A percentile compares a stretch with the other conserved stretches of the same genome.
phyloP scores from a whole-genome alignment of 2,113 vertebrate genomes.

The cat (Felis catus) region F.catus_Fca126_mat1.0 CM031420.1:116482001-116482500 shows the following conservation, averaged over 20 bases:
- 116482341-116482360: neutral
- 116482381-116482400: neutral
- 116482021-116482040: neutral
- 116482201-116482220: neutral
- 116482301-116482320: constrained; percentile 64
- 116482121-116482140: neutral
- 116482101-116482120: neutral
- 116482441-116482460: constrained; percentile 1
- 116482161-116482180: too few relatives aligned
- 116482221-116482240: constrained; percentile 44
- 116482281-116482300: constrained; percentile 44
- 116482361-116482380: neutral
- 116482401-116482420: neutral
- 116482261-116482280: constrained; percentile 52
- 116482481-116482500: constrained; percentile 4
- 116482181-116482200: constrained; percentile 12
- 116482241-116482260: constrained; percentile 55
- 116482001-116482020: neutral
- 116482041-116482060: neutral
- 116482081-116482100: neutral
- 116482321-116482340: constrained; percentile 50
- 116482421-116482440: constrained; percentile 40
- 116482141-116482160: neutral
- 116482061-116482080: neutral
- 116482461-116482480: neutral